Conservation (phyloP, 2,888 invertebrate species). For the Brenthis daphne region DNA sequence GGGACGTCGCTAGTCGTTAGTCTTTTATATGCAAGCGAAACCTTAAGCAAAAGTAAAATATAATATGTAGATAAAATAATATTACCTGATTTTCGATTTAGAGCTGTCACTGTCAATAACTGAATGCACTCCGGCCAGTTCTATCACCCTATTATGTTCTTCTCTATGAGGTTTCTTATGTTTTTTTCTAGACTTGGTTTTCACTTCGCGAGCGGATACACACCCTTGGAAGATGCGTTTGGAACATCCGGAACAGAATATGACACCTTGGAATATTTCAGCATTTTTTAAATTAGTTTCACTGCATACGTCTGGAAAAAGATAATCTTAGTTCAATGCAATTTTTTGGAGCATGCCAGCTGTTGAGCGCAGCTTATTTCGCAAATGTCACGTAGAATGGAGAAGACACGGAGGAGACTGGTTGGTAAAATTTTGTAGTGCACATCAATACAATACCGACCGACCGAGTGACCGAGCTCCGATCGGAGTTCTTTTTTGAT, state of each 20-base stretch:
- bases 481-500: too few species aligned
- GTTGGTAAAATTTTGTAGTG: too few species aligned
- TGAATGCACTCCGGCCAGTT: conserved; percentile 26
- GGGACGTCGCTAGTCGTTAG: too few species aligned
- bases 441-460: too few species aligned
- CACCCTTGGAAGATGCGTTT: conserved; percentile 67
- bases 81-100: conserved; percentile 29
- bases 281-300: conserved; percentile 62
- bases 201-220: conserved; percentile 53
- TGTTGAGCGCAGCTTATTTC: too few species aligned
- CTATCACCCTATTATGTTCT: conserved; percentile 31
- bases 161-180: conserved; percentile 8
- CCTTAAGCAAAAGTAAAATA: not conserved
- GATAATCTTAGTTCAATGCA: too few species aligned
- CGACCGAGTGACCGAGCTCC: too few species aligned
- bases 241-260: conserved; percentile 66
- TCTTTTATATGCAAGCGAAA: too few species aligned
- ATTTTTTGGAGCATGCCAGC: not conserved
- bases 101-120: conserved; percentile 24
- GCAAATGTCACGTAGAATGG: too few species aligned
- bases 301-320: conserved; percentile 61
- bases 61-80: too few species aligned
- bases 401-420: too few species aligned
- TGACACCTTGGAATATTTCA: conserved; percentile 66
- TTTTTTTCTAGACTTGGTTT: conserved; percentile 40